Percentiles rank a stretch among this genome's conserved stretches.
phyloP scores from a whole-genome alignment of 2,888 invertebrate genomes.

The Eucera pruinosa region DNA sequence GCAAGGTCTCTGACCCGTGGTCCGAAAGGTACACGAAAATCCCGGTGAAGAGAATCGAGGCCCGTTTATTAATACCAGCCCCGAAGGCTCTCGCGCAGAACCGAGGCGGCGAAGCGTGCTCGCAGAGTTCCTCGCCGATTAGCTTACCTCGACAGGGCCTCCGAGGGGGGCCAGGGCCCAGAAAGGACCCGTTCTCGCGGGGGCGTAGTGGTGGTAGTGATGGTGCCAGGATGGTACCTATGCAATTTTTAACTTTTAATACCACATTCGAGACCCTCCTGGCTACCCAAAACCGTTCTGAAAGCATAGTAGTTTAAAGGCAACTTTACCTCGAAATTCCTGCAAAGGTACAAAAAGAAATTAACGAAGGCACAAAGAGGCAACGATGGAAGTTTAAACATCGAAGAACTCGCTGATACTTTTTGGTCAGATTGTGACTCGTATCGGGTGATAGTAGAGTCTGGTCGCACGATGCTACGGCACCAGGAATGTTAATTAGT shows the following conservation, averaged over 20 bases:
- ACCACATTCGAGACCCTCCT: conserved; percentile 43
- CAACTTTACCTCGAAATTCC: conserved; percentile 5
- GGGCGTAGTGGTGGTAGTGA: conserved; percentile 58
- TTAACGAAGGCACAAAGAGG: not conserved
- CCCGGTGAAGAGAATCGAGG: conserved; percentile 48
- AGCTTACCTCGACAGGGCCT: conserved; percentile 70
- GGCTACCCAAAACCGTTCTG: not conserved
- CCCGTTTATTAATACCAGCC: conserved; percentile 70
- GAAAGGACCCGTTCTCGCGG: conserved; percentile 42
- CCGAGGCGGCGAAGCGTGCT: conserved; percentile 75
- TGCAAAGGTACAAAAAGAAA: not conserved
- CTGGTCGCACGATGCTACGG: conserved; percentile 34
- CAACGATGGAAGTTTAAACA: not conserved
- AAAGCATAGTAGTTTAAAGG: not conserved
- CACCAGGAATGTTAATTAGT: conserved; percentile 69
- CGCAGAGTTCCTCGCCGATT: conserved; percentile 76
- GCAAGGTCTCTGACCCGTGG: conserved; percentile 29
- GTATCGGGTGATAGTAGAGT: conserved; percentile 36
- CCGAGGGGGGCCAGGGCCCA: conserved; percentile 8
- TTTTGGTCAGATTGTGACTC: conserved; percentile 22
- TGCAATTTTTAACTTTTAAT: conserved; percentile 69
- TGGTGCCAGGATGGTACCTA: conserved; percentile 54
- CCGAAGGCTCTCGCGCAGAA: conserved; percentile 60
- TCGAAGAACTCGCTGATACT: conserved; percentile 4
- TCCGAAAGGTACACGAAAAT: conserved; percentile 56